Conservation (phyloP, 2,797 vertebrate genomes). For the Oreortyx pictus region DNA sequence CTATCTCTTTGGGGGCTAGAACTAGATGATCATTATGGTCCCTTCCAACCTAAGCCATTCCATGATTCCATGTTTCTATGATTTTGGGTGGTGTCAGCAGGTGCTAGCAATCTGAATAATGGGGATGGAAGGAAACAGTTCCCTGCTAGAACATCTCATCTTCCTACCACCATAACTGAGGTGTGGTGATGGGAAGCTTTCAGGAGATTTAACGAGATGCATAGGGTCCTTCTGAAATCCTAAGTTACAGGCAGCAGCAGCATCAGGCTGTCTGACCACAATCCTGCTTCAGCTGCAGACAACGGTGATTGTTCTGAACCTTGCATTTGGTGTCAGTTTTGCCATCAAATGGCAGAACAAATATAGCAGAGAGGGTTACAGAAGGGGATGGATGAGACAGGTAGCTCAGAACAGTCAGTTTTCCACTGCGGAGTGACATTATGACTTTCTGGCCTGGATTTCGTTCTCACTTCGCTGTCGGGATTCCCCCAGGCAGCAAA, state of each 20-base stretch:
- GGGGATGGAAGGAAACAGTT: not conserved
- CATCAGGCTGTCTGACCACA: not conserved
- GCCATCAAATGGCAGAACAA: not conserved
- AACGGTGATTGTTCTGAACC: not conserved
- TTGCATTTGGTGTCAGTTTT: not conserved
- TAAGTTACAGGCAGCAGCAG: not conserved
- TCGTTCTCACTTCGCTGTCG: not conserved
- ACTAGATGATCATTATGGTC: no score
- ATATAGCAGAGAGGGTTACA: not conserved
- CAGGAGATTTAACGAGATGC: not conserved
- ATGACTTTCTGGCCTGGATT: not conserved
- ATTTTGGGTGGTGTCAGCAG: not conserved
- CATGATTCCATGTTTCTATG: no score
- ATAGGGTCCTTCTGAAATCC: not conserved
- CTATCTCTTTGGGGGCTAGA: not conserved
- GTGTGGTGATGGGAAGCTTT: not conserved
- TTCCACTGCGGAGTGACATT: not conserved
- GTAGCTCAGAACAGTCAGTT: not conserved
- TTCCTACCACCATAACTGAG: not conserved
- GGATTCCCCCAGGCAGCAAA: not conserved
- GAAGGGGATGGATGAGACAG: accelerated
- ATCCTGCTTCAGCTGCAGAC: not conserved
- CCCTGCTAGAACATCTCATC: not conserved
- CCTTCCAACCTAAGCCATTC: no score
- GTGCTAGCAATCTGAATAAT: not conserved